These are phyloP conservation scores for Australoheros facetus DNA, from an alignment of 2,797 vertebrate genomes.

Conservation along the genomic window DNA sequence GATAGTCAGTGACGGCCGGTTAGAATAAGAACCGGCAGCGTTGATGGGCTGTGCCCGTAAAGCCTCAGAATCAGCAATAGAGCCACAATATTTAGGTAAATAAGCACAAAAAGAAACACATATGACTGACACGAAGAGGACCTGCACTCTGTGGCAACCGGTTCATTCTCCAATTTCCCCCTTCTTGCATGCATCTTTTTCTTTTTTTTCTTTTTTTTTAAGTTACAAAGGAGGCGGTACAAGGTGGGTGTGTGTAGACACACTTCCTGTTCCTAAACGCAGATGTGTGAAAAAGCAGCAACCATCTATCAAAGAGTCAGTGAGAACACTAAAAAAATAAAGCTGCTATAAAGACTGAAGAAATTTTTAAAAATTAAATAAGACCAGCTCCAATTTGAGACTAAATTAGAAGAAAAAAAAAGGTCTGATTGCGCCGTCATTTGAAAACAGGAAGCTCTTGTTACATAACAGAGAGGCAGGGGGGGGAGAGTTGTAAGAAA, in stretches of 20 bases:
- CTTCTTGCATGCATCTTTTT: conserved; percentile 20
- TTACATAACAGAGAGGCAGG: conserved; percentile 60
- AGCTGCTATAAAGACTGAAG: neutral
- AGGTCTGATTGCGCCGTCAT: conserved; percentile 12
- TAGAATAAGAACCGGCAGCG: conserved; percentile 24
- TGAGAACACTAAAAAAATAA: neutral
- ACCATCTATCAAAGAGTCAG: conserved; percentile 1
- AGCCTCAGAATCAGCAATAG: conserved; percentile 24
- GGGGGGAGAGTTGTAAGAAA: conserved; percentile 35
- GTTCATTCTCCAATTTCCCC: conserved; percentile 44
- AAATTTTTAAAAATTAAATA: conserved; percentile 4
- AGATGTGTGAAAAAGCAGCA: neutral
- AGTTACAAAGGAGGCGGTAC: conserved; percentile 49
- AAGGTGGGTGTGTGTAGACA: conserved; percentile 58
- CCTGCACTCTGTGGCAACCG: conserved; percentile 25
- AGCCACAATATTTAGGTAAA: neutral
- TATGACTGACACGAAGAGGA: conserved; percentile 33
- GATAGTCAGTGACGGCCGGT: conserved; percentile 39
- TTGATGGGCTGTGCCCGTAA: conserved; percentile 8
- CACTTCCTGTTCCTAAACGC: conserved; percentile 77
- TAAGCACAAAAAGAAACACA: neutral
- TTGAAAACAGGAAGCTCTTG: conserved; percentile 74
- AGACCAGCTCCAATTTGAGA: neutral
- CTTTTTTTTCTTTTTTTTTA: conserved; percentile 14
- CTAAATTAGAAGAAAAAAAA: neutral